Evolutionary conservation across 2,113 vertebrate genomes (phyloP).

Genomic region (Cephalopholis sonnerati): DNA sequence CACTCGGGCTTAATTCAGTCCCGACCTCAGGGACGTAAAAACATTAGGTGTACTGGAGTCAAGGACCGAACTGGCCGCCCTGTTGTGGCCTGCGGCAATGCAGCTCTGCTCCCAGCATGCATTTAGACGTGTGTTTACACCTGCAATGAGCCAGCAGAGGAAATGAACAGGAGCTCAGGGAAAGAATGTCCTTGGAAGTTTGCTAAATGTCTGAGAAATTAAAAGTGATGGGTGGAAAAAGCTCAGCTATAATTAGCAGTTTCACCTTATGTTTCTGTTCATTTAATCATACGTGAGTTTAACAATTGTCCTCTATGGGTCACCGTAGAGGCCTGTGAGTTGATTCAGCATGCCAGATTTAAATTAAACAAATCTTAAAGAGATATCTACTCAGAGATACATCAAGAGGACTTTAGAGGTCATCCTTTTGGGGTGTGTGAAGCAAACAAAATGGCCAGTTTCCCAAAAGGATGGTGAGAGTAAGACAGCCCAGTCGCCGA

Average conservation of each 20-base stretch:
- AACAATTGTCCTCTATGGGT: no score
- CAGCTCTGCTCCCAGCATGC: conserved; percentile 40
- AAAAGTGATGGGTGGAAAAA: not conserved
- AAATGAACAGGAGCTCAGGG: not conserved
- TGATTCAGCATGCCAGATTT: no score
- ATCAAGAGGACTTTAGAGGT: no score
- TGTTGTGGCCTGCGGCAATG: conserved; percentile 8
- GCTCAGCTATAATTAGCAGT: not conserved
- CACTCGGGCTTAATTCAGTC: not conserved
- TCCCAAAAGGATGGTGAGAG: no score
- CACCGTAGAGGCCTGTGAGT: no score
- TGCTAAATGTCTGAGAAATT: not conserved
- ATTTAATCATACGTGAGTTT: no score
- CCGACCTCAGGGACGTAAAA: not conserved
- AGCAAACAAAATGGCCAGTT: no score
- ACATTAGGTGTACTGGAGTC: conserved; percentile 5
- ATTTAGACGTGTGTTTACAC: not conserved
- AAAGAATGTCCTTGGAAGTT: not conserved
- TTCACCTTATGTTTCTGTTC: no score
- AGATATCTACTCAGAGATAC: no score
- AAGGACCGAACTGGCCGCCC: not conserved
- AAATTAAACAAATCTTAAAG: no score
- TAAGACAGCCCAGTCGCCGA: no score
- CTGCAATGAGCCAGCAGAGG: not conserved
- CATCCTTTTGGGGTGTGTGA: no score